Base-by-base conservation (phyloP, 2,113 vertebrate genomes). In the Leptodactylus fuscus region DNA sequence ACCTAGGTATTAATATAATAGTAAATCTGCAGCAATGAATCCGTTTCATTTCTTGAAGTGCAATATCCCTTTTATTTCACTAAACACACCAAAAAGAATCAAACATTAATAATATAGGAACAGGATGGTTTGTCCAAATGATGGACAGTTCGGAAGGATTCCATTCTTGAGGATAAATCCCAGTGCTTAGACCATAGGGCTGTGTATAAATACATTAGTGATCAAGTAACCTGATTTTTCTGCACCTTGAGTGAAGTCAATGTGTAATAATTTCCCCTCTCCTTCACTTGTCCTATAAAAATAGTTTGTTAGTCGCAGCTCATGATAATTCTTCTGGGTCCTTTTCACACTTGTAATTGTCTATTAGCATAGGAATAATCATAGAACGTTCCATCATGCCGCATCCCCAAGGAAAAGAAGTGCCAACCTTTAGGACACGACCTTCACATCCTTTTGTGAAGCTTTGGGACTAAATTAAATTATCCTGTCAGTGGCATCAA, bases 371-470 rank as follows among this genome's bases (percentile, higher is more conserved):
- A 84, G 32, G 27, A 81, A 84, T 71, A 90, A 88, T 88, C 85
- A 87, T 82, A 85, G 77, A 87, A 55, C 29, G 81, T 88, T 91
- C 89, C 90, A 90, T 90, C 65, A 87, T 91, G 88, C 44, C 88
- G 87, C 20, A 2, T 81, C 87, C 55, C 9, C 62, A 34, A 88
- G 80, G 65, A 85, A 89, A 88, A 88, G 34, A 16, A 82, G 86
- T 86, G 65, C 79, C 89, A 86, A 62, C 85, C 67, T 87, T 80
- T 85, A 77, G 85, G 88, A 85, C 88, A 62, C 89, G 89, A 89
- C 89, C 89, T 91, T 91, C 87, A 89, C 13, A 8, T 88, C 34
- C 81, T 86, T 89, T 87, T 88, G 74, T 88, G 87, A 91, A 71
- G 67, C 51, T 69, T 46, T 89, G 87, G 75, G 75, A 83, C 88